Evolutionary conservation across 2,797 vertebrate genomes (phyloP), one percentile per base, ranked within the genome.

Genomic region (Moxostoma hubbsi): DNA sequence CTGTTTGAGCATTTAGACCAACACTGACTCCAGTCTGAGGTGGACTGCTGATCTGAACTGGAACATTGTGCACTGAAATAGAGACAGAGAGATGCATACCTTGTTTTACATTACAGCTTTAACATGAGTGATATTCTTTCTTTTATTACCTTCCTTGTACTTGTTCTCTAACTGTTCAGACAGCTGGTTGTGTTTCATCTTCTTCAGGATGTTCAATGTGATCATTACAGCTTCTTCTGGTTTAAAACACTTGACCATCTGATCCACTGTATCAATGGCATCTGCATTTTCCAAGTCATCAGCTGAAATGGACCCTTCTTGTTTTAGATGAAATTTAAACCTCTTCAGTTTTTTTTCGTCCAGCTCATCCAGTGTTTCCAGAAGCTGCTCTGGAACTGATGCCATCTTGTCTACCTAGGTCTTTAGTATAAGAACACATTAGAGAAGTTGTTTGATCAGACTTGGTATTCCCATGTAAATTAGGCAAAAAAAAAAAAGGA

Each of bases 121-220:
- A 55, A 55, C n/a, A 55, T 55, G n/a, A 55, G n/a, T 6, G n/a
- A 55, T 6, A 15, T 13, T 0, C 53, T 54, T 8, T 6, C n/a
- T 7, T 24, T 2, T 15, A 15, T 7, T 55, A 55, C 54, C 54
- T 8, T 55, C n/a, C 1, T 91, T 15, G 13, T 55, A 6, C 1
- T 91, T 15, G 13, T 3, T 15, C 90, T 89, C 89, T 76, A 86
- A 89, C 89, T 18, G 15, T 1, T 53, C 24, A 5, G 53, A 64
- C 7, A 5, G 59, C 0, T 24, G 0, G 9, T 59, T 80, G 4
- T 0, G 0, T 0, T 2, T 0, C 7, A 89, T 86, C 36, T 4
- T 79, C 73, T 0, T 80, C 73, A 90, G 70, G 74, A 86, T 36
- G 0, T 15, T 7, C 12, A 6, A 7, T 55, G 54, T 55, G 54